Evolutionary conservation across 2,797 vertebrate species (phyloP).

Genomic region (Eptatretus atami): DNA sequence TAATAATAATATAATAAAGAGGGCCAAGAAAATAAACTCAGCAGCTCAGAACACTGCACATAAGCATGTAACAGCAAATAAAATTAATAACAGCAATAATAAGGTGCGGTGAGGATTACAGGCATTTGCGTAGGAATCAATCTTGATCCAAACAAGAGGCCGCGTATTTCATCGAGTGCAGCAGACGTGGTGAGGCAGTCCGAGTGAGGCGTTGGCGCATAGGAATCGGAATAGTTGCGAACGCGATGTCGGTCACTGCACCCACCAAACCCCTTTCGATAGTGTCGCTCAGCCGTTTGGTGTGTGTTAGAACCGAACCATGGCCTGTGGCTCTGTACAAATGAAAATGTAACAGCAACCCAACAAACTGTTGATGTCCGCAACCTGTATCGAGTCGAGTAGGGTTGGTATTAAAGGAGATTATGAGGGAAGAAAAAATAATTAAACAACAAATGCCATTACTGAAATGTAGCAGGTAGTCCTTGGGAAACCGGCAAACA

Average conservation of each 20-base stretch:
- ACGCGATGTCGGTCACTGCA: conserved; percentile 62
- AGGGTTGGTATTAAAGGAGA: no score
- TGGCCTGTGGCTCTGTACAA: conserved; percentile 14
- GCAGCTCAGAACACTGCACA: background rate
- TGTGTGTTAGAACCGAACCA: conserved; percentile 84
- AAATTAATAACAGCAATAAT: no score
- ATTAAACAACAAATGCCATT: conserved; percentile 9
- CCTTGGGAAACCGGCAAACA: conserved; percentile 82
- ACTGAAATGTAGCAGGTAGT: conserved; percentile 91
- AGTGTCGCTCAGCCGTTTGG: conserved; percentile 44
- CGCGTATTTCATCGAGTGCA: conserved; percentile 75
- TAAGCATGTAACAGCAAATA: no score
- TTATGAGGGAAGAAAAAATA: no score
- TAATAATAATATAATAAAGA: no score
- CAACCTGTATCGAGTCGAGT: no score
- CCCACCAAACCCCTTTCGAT: conserved; percentile 78
- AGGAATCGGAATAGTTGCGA: conserved; percentile 93
- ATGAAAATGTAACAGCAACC: no score
- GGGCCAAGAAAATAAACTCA: background rate
- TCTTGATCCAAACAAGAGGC: conserved; percentile 74
- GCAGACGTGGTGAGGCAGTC: conserved; percentile 13
- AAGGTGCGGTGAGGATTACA: conserved; percentile 34
- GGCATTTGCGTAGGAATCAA: conserved; percentile 39
- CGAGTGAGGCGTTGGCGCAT: conserved; percentile 16
- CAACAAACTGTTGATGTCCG: no score